Percentiles rank a stretch among this genome's conserved stretches.
phyloP scores from a whole-genome alignment of 2,113 vertebrate species.

The Ptyas mucosa region DNA sequence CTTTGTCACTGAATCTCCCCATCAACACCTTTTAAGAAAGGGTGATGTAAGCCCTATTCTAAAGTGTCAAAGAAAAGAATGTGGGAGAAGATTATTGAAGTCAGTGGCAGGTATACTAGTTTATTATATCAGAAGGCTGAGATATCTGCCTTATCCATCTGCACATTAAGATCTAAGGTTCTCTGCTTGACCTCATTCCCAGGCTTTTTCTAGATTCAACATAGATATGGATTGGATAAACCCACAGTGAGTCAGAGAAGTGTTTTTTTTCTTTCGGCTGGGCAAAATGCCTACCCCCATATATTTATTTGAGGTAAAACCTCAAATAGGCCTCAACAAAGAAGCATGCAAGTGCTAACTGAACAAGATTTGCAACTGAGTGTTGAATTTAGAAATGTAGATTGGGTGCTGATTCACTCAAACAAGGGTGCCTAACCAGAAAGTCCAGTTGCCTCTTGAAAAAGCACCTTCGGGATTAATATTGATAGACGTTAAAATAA shows the following conservation, averaged over 20 bases:
- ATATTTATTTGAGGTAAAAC: neutral
- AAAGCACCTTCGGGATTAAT: neutral
- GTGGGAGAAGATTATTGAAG: neutral
- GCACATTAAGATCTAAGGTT: neutral
- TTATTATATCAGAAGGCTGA: neutral
- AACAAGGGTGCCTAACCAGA: neutral
- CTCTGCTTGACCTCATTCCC: neutral
- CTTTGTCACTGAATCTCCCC: neutral
- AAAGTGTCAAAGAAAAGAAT: neutral
- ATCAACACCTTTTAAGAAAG: neutral
- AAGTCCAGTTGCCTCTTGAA: too few relatives aligned
- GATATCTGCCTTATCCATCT: neutral
- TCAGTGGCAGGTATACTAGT: neutral
- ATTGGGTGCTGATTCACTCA: neutral
- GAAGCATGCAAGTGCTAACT: neutral
- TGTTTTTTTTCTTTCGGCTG: neutral
- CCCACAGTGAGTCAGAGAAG: neutral
- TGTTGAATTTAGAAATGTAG: neutral
- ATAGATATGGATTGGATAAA: neutral
- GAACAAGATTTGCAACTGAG: neutral
- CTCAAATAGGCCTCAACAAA: neutral
- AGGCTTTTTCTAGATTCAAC: neutral
- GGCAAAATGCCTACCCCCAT: neutral
- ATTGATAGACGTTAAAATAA: neutral
- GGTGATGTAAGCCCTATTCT: neutral